These are phyloP conservation scores for Actinia tenebrosa DNA, from an alignment of 64 coral and sea anemone species.

Conservation along the genomic window DNA sequence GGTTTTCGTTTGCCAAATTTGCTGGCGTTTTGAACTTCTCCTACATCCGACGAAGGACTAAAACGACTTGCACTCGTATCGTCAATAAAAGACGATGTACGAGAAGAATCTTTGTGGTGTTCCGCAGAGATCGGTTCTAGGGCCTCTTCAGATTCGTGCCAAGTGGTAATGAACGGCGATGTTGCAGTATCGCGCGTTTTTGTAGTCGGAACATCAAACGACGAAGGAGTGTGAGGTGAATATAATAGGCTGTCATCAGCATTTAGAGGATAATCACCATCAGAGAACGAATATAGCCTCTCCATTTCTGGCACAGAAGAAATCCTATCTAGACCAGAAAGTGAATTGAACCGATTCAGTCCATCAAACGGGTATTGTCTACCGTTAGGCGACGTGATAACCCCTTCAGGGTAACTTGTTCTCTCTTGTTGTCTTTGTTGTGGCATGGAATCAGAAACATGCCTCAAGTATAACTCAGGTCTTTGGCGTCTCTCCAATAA, in stretches of 20 bases:
- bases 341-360: neutral
- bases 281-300: neutral
- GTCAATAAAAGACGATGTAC: neutral
- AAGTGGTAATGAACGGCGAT: constrained; percentile 32
- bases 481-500: neutral
- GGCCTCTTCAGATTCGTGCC: constrained; percentile 5
- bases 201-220: neutral
- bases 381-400: neutral
- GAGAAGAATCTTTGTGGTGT: neutral
- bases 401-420: neutral
- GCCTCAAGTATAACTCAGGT: neutral
- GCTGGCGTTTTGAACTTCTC: neutral
- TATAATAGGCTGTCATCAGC: constrained; percentile 9
- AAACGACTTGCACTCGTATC: neutral
- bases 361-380: neutral
- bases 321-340: neutral
- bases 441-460: neutral
- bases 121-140: neutral
- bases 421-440: neutral
- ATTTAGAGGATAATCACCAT: neutral
- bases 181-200: constrained; percentile 41
- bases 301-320: neutral
- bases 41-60: neutral
- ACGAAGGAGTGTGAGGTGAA: constrained; percentile 14
- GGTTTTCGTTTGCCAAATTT: neutral